Conservation (phyloP, 2,797 vertebrate genomes). For the Amphiprion clarkii region DNA sequence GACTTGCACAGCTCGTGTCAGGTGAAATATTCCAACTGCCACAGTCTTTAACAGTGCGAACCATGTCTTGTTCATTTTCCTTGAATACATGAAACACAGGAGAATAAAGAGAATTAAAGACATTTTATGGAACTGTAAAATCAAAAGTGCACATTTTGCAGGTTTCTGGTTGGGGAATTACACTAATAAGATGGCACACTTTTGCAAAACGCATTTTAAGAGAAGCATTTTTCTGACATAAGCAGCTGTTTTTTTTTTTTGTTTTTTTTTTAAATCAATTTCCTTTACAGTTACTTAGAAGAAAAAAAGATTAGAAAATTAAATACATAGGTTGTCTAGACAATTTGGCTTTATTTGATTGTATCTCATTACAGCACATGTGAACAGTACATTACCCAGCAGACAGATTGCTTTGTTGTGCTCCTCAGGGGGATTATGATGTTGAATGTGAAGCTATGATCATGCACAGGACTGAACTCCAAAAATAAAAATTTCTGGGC, state of each 20-base stretch:
- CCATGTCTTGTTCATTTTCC: constrained; percentile 91
- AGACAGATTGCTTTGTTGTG: constrained; percentile 64
- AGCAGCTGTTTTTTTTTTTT: constrained; percentile 4
- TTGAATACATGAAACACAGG: constrained; percentile 83
- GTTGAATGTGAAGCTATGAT: constrained; percentile 49
- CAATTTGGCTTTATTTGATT: constrained; percentile 65
- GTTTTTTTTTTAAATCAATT: not conserved
- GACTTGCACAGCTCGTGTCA: constrained; percentile 94
- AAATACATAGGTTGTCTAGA: constrained; percentile 56
- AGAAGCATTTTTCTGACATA: constrained; percentile 23
- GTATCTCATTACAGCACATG: constrained; percentile 66
- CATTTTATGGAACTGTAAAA: constrained; percentile 92
- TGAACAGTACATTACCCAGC: constrained; percentile 68
- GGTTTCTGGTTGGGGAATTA: constrained; percentile 92
- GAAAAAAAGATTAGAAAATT: constrained; percentile 31
- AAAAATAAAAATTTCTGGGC: constrained; percentile 24
- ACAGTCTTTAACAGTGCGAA: constrained; percentile 92
- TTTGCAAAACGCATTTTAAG: constrained; percentile 27
- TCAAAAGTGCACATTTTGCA: constrained; percentile 89
- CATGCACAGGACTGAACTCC: constrained; percentile 20
- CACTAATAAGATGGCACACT: constrained; percentile 63
- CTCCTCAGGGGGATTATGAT: constrained; percentile 62
- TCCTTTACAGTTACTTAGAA: not conserved
- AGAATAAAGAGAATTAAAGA: constrained; percentile 70
- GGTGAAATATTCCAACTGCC: constrained; percentile 98